These are phyloP conservation scores for Daubentonia madagascariensis DNA, from an alignment of 2,113 vertebrate species.

Conservation along the genomic window DNA sequence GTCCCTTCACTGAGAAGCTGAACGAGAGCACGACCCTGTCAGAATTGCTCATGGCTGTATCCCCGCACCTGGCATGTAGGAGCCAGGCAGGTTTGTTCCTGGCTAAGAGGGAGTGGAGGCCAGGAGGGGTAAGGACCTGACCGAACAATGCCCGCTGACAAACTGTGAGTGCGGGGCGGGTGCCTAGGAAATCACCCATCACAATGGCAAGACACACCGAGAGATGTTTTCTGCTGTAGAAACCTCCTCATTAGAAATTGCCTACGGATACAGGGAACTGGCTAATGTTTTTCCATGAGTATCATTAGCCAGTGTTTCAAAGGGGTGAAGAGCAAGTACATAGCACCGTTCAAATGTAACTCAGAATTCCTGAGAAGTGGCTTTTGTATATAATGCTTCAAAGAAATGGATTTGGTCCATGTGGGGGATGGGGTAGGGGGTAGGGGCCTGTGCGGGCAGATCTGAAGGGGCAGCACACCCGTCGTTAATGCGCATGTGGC, in stretches of 20 bases:
- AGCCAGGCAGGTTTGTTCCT: neutral
- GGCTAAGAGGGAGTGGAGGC: neutral
- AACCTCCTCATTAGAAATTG: neutral
- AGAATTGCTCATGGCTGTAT: neutral
- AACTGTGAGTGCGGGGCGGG: accelerated
- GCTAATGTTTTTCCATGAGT: neutral
- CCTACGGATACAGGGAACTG: neutral
- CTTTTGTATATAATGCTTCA: neutral
- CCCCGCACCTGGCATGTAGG: neutral
- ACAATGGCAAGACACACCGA: neutral
- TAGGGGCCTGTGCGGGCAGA: neutral
- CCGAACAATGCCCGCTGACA: neutral
- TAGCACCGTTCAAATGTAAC: neutral
- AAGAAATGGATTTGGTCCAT: neutral
- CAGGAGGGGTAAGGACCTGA: neutral
- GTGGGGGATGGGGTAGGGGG: neutral
- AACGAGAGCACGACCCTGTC: neutral
- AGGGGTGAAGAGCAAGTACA: neutral
- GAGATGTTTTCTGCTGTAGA: neutral
- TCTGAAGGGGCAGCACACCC: neutral
- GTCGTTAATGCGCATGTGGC: neutral
- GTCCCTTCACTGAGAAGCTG: neutral
- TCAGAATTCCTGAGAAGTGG: neutral
- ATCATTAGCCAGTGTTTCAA: neutral
- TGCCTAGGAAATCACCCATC: neutral